Base-by-base conservation (phyloP, 2,888 invertebrate genomes). In the Dicyrtomina minuta region DNA sequence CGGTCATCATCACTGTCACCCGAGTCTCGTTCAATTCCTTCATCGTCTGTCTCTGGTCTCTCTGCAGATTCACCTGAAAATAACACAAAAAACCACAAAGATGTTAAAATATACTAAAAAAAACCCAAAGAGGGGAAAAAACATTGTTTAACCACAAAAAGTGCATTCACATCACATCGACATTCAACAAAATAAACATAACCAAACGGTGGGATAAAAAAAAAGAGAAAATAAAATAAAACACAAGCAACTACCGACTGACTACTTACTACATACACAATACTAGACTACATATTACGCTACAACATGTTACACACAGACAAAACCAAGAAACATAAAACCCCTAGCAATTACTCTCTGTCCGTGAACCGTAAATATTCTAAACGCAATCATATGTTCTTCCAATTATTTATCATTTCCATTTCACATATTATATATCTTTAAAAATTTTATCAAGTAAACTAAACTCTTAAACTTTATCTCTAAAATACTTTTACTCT, bases 21-120 rank as follows among this genome's bases (percentile, higher is more conserved):
- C 1, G 92, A 90, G 83, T 93, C 93, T 78, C 92, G 85, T 83
- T 93, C 94, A 80, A 93, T 93, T 73, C 93, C 93, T 83, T 93
- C 93, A 82, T 93, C 93, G 80, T 93, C 90, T 13, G 88, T 88
- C 82, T 90, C 90, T 80, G 79, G 84, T 78, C 72, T 79, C 83
- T 87, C 83, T 43, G 72, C 71, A 53, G 73, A 72, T 53, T 76
- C 78, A 66, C 78, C 76, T 72, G 74, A 49, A 44, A 68, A 58
- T 22, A 49, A 44, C 33, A 27, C 26, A 66, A 51, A 26, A 33
- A 39, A 59, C 49, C 51, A 56, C 66, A 65, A 26, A 55, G 4
- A 66, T 62, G 62, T 39, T 51, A 17, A 26, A 51, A 24, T 41
- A 15, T 60, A 12, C 27, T 39, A 17, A 17, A 20, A 17, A 20